A percentile compares a stretch with the other conserved stretches of the same genome.
Evolutionary conservation across 2,888 invertebrate genomes (phyloP).

Genomic region (Syrphus vitripennis): DNA sequence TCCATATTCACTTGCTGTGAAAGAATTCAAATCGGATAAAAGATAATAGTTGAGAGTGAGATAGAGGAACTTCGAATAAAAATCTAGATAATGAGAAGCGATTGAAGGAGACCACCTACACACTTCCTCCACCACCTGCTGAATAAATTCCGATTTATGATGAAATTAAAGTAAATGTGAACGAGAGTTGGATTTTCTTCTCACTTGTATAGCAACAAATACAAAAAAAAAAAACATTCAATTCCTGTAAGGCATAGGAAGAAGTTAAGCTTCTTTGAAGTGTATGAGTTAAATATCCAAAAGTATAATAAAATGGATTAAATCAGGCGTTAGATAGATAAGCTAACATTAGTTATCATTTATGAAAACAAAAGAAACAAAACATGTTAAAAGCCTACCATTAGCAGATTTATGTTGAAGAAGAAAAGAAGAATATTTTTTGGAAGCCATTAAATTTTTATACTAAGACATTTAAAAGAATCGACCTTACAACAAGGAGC

Average conservation of each 20-base stretch:
- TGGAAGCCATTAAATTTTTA: not conserved
- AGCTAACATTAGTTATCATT: conserved; percentile 1
- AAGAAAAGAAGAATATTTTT: not conserved
- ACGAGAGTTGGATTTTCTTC: not conserved
- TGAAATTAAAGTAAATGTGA: conserved; percentile 31
- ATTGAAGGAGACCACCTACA: not conserved
- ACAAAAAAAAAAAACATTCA: not conserved
- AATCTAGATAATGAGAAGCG: not conserved
- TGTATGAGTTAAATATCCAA: not conserved
- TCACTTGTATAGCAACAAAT: not conserved
- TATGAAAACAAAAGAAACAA: not conserved
- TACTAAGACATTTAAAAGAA: not conserved
- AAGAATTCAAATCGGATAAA: conserved; percentile 73
- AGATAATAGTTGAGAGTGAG: not conserved
- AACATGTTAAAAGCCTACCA: not conserved
- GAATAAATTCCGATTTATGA: conserved; percentile 31
- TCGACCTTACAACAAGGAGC: no score
- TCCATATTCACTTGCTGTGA: conserved; percentile 97
- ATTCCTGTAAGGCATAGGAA: not conserved
- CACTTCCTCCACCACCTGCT: not conserved
- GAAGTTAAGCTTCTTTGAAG: conserved; percentile 2
- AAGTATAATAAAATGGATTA: conserved; percentile 24
- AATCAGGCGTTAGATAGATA: conserved; percentile 15
- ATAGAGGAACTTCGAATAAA: not conserved
- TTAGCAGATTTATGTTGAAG: not conserved